Percentiles rank a stretch among this genome's conserved stretches.
phyloP scores from a whole-genome alignment of 2,797 vertebrate species.

The Diglossa cyanea region DNA sequence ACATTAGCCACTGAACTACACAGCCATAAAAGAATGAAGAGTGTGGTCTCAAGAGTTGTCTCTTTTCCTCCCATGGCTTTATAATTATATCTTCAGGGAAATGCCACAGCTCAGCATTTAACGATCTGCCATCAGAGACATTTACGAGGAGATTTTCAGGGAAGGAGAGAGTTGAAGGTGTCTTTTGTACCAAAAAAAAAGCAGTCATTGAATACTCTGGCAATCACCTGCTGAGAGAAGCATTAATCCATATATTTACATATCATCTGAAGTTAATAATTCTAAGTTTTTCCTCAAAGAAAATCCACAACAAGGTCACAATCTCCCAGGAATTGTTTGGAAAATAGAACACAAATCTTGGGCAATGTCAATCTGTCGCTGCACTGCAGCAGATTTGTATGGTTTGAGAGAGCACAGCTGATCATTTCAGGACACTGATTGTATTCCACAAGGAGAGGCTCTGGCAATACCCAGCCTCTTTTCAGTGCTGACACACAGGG shows the following conservation, averaged over 20 bases:
- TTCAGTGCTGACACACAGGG: accelerated
- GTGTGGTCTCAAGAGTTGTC: slow-evolving; percentile 50
- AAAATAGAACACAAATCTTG: slow-evolving; percentile 5
- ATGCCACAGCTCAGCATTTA: slow-evolving; percentile 61
- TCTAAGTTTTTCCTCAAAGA: background rate
- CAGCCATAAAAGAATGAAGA: slow-evolving; percentile 50
- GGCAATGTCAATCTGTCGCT: background rate
- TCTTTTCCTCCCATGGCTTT: slow-evolving; percentile 50
- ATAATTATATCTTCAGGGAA: slow-evolving; percentile 60
- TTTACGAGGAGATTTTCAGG: slow-evolving; percentile 51
- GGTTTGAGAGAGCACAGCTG: background rate
- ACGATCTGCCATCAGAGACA: slow-evolving; percentile 59
- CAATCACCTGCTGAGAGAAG: background rate
- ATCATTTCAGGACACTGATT: background rate
- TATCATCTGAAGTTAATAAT: background rate
- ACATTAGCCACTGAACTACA: slow-evolving; percentile 54
- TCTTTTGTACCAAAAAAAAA: slow-evolving; percentile 43
- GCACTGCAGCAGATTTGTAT: background rate
- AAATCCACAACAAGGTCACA: background rate
- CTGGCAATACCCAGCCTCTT: background rate
- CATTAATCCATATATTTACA: slow-evolving; percentile 15
- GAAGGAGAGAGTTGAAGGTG: slow-evolving; percentile 26
- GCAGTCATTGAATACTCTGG: background rate
- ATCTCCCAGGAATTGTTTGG: background rate
- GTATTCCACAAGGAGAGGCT: background rate